Conservation (phyloP, 2,888 invertebrate species). For the Tricholauxania praeusta region DNA sequence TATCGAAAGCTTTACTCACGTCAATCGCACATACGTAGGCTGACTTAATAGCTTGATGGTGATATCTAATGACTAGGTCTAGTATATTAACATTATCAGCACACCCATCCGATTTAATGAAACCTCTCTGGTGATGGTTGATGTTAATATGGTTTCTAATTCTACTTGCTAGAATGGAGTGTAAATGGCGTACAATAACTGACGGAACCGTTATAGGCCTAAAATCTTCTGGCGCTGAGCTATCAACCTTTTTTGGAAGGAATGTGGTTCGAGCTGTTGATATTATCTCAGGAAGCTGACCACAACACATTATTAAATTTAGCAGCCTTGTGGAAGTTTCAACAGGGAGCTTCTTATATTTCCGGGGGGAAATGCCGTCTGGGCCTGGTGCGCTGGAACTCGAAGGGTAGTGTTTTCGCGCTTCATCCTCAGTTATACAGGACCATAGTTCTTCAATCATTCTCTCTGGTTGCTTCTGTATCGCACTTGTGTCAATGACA, state of each 20-base stretch:
- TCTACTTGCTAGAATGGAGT: conserved; percentile 1
- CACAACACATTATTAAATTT: conserved; percentile 9
- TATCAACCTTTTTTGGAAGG: conserved; percentile 3
- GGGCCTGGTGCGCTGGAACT: neutral
- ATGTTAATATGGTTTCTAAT: neutral
- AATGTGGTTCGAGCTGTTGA: neutral
- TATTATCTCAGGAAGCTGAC: neutral
- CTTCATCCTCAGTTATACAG: too few species aligned
- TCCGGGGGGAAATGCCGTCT: neutral
- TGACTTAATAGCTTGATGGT: too few species aligned
- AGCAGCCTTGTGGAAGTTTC: neutral
- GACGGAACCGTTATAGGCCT: conserved; percentile 16
- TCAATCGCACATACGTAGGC: too few species aligned
- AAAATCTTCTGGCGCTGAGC: conserved; percentile 14
- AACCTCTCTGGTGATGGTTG: too few species aligned
- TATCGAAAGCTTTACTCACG: too few species aligned
- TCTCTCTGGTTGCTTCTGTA: neutral
- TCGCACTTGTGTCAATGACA: neutral
- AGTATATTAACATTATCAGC: too few species aligned
- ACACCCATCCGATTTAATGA: too few species aligned
- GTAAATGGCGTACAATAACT: conserved; percentile 10
- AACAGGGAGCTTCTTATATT: neutral
- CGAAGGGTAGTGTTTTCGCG: too few species aligned
- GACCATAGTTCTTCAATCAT: too few species aligned
- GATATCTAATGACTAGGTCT: too few species aligned